Conservation (phyloP, 2,113 vertebrate species). For the Hiodon alosoides region DNA sequence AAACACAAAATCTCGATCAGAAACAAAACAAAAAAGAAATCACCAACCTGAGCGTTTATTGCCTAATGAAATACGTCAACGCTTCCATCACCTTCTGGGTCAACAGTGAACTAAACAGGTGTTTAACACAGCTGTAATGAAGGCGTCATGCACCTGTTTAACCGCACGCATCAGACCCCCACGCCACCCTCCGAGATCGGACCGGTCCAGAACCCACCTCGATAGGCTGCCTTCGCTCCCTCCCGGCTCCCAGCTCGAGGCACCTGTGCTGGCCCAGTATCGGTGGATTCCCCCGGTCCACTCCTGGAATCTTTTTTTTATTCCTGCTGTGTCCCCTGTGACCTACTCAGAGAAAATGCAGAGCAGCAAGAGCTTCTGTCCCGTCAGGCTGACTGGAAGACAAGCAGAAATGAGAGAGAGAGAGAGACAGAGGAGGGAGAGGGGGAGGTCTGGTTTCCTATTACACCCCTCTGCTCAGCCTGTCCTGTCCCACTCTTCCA, state of each 20-base stretch:
- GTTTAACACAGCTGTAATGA: slow-evolving; percentile 24
- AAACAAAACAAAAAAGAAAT: too few species aligned
- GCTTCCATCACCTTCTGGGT: too few species aligned
- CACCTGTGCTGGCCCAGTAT: slow-evolving; percentile 16
- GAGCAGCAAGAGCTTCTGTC: slow-evolving; percentile 43
- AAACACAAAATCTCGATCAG: too few species aligned
- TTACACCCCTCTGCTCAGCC: slow-evolving; percentile 52
- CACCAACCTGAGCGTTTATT: too few species aligned
- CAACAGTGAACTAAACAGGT: too few species aligned
- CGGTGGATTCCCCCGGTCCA: not conserved
- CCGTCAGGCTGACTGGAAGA: slow-evolving; percentile 48
- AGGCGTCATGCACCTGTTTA: slow-evolving; percentile 58
- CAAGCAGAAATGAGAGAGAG: slow-evolving; percentile 43
- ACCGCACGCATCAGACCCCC: not conserved
- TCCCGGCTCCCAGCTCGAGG: not conserved
- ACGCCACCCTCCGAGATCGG: not conserved
- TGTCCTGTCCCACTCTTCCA: slow-evolving; percentile 17
- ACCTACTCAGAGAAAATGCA: slow-evolving; percentile 26
- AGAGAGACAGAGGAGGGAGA: slow-evolving; percentile 37
- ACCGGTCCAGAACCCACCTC: slow-evolving; percentile 10
- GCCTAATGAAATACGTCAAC: too few species aligned
- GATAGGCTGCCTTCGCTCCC: not conserved
- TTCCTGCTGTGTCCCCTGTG: slow-evolving; percentile 29
- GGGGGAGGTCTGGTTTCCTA: slow-evolving; percentile 62
- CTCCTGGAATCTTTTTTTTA: slow-evolving; percentile 32